Conservation (phyloP, 2,888 invertebrate species). For the Frankliniella intonsa region DNA sequence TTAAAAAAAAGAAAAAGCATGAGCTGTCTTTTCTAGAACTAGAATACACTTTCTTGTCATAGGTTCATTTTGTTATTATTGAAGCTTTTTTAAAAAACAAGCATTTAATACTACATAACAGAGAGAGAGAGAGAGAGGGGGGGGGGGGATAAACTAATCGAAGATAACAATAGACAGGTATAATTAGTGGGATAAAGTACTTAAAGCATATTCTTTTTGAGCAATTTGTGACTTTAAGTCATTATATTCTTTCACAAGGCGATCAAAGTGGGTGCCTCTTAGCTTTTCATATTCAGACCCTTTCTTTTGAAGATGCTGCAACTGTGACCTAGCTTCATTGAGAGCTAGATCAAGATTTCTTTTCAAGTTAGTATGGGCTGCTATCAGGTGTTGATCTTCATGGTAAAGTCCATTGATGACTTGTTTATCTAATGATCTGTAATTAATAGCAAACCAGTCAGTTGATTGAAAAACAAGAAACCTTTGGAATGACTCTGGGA, state of each 20-base stretch:
- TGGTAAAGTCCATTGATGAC: neutral
- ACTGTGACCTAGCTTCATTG: neutral
- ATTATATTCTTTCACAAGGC: neutral
- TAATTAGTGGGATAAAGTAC: neutral
- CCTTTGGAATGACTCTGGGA: too few species aligned
- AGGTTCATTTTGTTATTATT: too few species aligned
- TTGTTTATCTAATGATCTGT: neutral
- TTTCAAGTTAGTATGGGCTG: neutral
- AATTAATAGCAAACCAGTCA: neutral
- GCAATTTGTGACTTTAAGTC: neutral
- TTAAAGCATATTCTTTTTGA: neutral
- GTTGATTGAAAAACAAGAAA: neutral
- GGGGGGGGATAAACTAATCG: too few species aligned
- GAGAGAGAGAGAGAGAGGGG: too few species aligned
- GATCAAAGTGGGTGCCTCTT: neutral
- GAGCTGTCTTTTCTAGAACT: too few species aligned
- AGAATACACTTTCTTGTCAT: too few species aligned
- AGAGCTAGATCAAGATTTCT: neutral
- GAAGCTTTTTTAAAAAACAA: too few species aligned
- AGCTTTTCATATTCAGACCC: neutral
- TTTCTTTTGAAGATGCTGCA: neutral
- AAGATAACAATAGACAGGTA: too few species aligned
- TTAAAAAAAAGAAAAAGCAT: too few species aligned
- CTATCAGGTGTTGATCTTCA: neutral
- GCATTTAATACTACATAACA: too few species aligned